These are phyloP conservation scores for Sericinus montela DNA, from an alignment of 2,888 invertebrate genomes.

Conservation along the genomic window DNA sequence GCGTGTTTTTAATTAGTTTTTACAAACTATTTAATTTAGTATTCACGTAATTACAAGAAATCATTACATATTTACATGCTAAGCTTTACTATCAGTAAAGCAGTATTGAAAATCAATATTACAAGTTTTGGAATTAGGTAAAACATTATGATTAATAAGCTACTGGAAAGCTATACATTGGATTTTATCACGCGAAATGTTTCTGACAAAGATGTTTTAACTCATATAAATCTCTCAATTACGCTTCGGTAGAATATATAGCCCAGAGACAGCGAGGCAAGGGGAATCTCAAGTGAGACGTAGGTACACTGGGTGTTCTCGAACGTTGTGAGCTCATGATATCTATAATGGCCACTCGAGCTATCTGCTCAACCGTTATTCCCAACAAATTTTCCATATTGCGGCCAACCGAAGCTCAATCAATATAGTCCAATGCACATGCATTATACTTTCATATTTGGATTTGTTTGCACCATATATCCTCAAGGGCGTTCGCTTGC, in stretches of 20 bases:
- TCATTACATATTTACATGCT: too few relatives aligned
- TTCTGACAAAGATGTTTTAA: slow-evolving; percentile 10
- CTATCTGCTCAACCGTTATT: slow-evolving; percentile 68
- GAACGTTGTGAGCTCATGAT: slow-evolving; percentile 59
- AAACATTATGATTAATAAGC: slow-evolving; percentile 11
- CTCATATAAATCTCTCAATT: slow-evolving; percentile 30
- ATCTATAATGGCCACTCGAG: slow-evolving; percentile 75
- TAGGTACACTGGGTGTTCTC: slow-evolving; percentile 53
- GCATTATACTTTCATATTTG: slow-evolving; percentile 43
- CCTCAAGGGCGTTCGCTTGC: slow-evolving; percentile 16
- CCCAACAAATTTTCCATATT: slow-evolving; percentile 71
- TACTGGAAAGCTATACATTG: slow-evolving; percentile 9
- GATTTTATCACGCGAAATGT: slow-evolving; percentile 2
- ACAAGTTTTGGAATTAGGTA: too few relatives aligned
- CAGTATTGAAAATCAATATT: too few relatives aligned
- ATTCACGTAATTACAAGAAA: too few relatives aligned
- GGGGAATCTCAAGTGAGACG: slow-evolving; percentile 49
- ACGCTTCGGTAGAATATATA: slow-evolving; percentile 35
- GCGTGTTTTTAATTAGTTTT: too few relatives aligned
- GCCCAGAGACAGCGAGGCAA: slow-evolving; percentile 26
- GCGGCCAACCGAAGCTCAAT: slow-evolving; percentile 59
- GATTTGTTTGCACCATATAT: slow-evolving; percentile 31
- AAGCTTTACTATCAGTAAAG: too few relatives aligned
- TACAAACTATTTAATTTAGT: too few relatives aligned
- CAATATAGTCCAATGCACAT: slow-evolving; percentile 44